Conservation (phyloP, 2,888 invertebrate species). For the Melinaea marsaeus region DNA sequence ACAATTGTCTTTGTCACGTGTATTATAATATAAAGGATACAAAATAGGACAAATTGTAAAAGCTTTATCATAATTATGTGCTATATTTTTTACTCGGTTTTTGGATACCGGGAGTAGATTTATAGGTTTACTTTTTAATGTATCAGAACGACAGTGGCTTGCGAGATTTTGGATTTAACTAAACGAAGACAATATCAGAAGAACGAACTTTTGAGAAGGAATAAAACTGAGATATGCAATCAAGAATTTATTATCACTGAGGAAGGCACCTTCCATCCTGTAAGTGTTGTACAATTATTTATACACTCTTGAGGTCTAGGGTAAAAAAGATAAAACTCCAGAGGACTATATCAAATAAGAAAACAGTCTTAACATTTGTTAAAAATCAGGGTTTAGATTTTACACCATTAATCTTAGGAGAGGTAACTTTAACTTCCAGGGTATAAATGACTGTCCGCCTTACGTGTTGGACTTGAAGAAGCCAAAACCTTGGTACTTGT, state of each 20-base stretch:
- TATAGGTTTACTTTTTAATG: background rate
- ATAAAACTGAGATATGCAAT: constrained; percentile 61
- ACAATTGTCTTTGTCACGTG: too few species aligned
- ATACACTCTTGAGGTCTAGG: background rate
- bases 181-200: constrained; percentile 57
- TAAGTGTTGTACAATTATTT: constrained; percentile 35
- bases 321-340: background rate
- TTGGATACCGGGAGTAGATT: too few species aligned
- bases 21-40: too few species aligned
- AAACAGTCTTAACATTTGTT: background rate
- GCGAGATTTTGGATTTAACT: constrained; percentile 67
- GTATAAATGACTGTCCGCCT: constrained; percentile 64
- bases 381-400: background rate
- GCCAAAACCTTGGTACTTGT: constrained; percentile 59
- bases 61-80: too few species aligned
- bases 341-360: background rate
- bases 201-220: constrained; percentile 55
- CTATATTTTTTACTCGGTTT: too few species aligned
- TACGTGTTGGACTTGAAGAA: constrained; percentile 60
- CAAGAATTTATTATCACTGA: constrained; percentile 71
- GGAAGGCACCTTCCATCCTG: constrained; percentile 56
- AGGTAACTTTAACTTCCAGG: constrained; percentile 42
- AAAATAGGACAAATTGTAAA: too few species aligned
- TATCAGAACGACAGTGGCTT: constrained; percentile 60
- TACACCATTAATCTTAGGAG: background rate